phyloP scores from a whole-genome alignment of 2,113 vertebrate species.

The Pipra filicauda region DNA sequence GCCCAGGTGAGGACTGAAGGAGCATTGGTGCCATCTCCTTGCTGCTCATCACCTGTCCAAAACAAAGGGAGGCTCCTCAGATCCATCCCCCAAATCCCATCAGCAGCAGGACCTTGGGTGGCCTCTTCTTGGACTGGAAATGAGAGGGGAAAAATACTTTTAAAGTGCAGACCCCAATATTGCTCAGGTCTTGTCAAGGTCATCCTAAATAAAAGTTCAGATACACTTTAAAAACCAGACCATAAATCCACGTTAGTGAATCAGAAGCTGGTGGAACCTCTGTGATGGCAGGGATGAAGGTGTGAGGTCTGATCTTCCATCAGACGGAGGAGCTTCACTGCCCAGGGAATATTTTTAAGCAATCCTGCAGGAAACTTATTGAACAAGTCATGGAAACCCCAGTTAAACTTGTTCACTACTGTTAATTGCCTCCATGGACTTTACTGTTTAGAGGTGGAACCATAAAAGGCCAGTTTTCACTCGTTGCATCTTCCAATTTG shows the following conservation, averaged over 20 bases:
- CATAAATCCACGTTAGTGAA: neutral
- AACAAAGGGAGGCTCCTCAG: neutral
- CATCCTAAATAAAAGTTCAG: neutral
- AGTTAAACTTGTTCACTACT: neutral
- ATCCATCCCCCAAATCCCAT: neutral
- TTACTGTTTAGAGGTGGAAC: neutral
- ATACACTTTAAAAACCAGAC: neutral
- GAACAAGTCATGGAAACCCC: neutral
- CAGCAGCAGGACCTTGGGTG: neutral
- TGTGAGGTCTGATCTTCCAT: neutral
- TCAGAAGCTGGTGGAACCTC: neutral
- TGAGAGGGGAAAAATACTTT: neutral
- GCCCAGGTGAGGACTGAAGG: neutral
- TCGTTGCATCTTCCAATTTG: neutral
- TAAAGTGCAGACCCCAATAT: neutral
- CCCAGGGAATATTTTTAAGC: neutral
- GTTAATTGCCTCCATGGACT: neutral
- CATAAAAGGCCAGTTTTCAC: neutral
- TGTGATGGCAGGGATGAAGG: neutral
- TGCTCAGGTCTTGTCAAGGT: neutral
- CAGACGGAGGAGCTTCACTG: neutral
- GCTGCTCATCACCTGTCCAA: neutral
- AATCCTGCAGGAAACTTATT: neutral
- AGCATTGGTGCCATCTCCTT: neutral
- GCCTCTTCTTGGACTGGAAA: neutral